Evolutionary conservation across 1,140 invertebrate genomes (phyloP).

Genomic region (Ganaspis sp.): DNA sequence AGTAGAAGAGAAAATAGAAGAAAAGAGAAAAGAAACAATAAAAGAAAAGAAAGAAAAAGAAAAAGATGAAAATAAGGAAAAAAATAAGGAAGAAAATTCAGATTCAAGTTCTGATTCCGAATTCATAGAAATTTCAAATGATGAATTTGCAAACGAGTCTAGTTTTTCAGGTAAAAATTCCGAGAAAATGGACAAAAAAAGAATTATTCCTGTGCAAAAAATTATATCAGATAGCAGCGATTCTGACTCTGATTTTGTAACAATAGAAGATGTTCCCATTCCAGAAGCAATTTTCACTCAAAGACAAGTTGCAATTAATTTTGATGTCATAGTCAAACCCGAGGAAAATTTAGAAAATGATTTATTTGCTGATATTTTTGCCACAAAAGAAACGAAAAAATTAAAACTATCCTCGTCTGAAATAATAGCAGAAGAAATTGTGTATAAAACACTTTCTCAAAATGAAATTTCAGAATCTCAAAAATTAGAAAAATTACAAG

Average conservation of each 20-base stretch:
- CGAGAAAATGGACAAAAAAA: slow-evolving; percentile 36
- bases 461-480: neutral
- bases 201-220: slow-evolving; percentile 34
- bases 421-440: neutral
- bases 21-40: too few species aligned
- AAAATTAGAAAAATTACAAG: too few species aligned
- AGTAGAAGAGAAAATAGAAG: too few species aligned
- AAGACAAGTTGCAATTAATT: slow-evolving; percentile 27
- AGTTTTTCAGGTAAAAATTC: slow-evolving; percentile 36
- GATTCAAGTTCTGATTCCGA: slow-evolving; percentile 68
- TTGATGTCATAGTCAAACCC: slow-evolving; percentile 65
- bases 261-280: slow-evolving; percentile 63
- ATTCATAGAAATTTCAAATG: slow-evolving; percentile 42
- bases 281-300: slow-evolving; percentile 32
- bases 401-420: slow-evolving; percentile 38
- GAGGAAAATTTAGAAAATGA: slow-evolving; percentile 78
- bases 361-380: slow-evolving; percentile 78
- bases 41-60: too few species aligned
- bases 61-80: too few species aligned
- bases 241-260: slow-evolving; percentile 73
- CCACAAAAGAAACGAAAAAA: slow-evolving; percentile 41
- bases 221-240: slow-evolving; percentile 57
- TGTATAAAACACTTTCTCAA: neutral
- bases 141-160: slow-evolving; percentile 39
- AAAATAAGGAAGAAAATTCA: slow-evolving; percentile 34